Evolutionary conservation across 2,888 invertebrate genomes (phyloP).

Genomic region (Phasia obesa): DNA sequence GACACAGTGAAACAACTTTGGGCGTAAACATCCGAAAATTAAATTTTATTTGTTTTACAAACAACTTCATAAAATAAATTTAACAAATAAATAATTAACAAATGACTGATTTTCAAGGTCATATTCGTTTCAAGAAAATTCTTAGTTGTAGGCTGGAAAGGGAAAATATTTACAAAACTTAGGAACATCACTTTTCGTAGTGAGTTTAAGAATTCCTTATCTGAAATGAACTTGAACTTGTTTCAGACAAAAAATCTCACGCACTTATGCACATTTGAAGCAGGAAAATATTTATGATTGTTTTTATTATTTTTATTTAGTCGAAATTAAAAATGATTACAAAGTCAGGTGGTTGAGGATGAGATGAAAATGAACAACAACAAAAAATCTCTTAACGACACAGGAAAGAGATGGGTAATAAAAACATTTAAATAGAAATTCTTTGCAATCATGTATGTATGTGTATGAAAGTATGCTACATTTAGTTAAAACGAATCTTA

Average conservation of each 20-base stretch:
- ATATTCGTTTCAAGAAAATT: not conserved
- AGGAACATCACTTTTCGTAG: not conserved
- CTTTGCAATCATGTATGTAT: too few species aligned
- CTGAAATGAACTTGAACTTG: constrained; percentile 69
- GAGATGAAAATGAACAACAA: constrained; percentile 65
- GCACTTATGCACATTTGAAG: not conserved
- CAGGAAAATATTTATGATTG: constrained; percentile 25
- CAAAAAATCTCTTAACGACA: constrained; percentile 74
- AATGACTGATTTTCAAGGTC: constrained; percentile 45
- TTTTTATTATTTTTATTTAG: constrained; percentile 6
- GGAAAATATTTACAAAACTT: not conserved
- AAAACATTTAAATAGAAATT: constrained; percentile 1
- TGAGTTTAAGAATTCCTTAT: not conserved
- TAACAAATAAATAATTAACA: constrained; percentile 37
- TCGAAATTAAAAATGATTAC: constrained; percentile 5
- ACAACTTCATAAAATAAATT: constrained; percentile 21
- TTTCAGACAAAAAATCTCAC: not conserved
- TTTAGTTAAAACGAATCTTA: too few species aligned
- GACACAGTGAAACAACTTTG: constrained; percentile 5
- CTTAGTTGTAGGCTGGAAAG: not conserved
- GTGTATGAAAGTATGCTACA: too few species aligned
- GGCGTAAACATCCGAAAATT: constrained; percentile 5
- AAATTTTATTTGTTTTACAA: constrained; percentile 59
- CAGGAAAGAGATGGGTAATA: constrained; percentile 1
- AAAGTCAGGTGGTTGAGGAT: constrained; percentile 63